A percentile compares a stretch with the other conserved stretches of the same genome.
phyloP scores from a whole-genome alignment of 2,888 invertebrate genomes.

The Drosophila silvestris region DNA sequence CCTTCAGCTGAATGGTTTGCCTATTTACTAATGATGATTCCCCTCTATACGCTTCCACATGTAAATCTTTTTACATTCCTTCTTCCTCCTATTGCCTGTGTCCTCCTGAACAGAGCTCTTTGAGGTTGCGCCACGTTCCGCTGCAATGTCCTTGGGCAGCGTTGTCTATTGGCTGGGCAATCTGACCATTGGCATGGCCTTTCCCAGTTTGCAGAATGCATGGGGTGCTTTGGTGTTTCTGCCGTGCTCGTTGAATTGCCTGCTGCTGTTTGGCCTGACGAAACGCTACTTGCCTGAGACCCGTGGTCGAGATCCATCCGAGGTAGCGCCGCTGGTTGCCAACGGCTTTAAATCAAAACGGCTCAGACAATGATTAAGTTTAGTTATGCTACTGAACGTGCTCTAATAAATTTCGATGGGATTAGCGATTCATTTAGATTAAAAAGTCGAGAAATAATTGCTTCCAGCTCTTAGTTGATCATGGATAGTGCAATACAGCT shows the following conservation, averaged over 20 bases:
- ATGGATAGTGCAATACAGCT: conserved; percentile 21
- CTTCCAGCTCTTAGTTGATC: conserved; percentile 6
- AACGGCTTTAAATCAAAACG: conserved; percentile 87
- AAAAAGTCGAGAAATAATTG: neutral
- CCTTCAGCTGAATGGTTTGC: neutral
- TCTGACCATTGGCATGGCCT: conserved; percentile 92
- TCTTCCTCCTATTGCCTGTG: conserved; percentile 43
- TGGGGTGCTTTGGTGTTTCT: conserved; percentile 91
- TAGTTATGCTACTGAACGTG: neutral
- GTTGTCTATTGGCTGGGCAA: conserved; percentile 95
- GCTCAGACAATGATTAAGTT: neutral
- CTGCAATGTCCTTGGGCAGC: conserved; percentile 94
- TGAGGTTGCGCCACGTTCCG: conserved; percentile 92
- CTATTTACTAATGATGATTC: neutral
- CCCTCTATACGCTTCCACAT: neutral
- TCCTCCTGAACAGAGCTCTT: conserved; percentile 88
- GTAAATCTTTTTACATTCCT: too few relatives aligned
- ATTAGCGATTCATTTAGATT: conserved; percentile 28
- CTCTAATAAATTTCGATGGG: conserved; percentile 28
- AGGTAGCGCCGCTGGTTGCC: conserved; percentile 88
- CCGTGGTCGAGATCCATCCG: conserved; percentile 88
- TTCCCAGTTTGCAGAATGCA: conserved; percentile 87
- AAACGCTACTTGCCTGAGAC: conserved; percentile 92
- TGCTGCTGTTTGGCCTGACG: conserved; percentile 79
- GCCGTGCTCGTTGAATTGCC: conserved; percentile 87